Evolutionary conservation across 2,113 vertebrate genomes (phyloP), one percentile per base, ranked within the genome.

Genomic region (Philantomba maxwellii): DNA sequence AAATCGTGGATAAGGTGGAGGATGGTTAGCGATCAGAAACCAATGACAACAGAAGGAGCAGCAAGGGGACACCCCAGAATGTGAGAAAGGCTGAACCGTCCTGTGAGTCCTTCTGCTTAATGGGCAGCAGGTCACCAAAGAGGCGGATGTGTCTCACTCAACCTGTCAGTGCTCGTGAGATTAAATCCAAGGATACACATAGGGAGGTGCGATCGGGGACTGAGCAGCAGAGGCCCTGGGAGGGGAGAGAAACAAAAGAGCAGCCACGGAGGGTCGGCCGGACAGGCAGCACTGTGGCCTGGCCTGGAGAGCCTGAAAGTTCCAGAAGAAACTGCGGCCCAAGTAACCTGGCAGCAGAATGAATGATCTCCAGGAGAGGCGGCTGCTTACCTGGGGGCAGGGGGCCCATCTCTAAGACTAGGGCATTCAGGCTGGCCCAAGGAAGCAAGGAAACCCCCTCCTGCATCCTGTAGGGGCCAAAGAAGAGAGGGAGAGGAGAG

Each of bases 1-100:
- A 36, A 1, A 36, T 25, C 2, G 0, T 0, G 6, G 57, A 3
- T 6, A 9, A 10, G 0, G 2, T 6, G 23, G 33, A 51, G 43
- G 43, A 6, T 0, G 36, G 33, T 7, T 2, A 55, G 30, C 0
- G 0, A 13, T 2, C 82, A 70, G 51, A 39, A 26, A 28, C 10
- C 4, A 43, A 36, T 1, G 14, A 17, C 16, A 4, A 21, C 77
- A 33, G 1, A 36, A 57, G 43, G 7, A 15, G 66, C 16, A 0
- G 5, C 2, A 5, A 9, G 49, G 14, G n/a, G 17, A 2, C 4
- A 0, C 1, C 10, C 28, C 21, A 9, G 30, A 49, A 25, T 1
- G 6, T 1, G 1, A 60, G 16, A 17, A 30, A 23, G 64, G 5
- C 49, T 25, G 19, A 1, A 0, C 0, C 17, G 1, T 30, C 7